phyloP scores from a whole-genome alignment of 35 echinoderm and acorn worm species.

The Apostichopus californicus region DNA sequence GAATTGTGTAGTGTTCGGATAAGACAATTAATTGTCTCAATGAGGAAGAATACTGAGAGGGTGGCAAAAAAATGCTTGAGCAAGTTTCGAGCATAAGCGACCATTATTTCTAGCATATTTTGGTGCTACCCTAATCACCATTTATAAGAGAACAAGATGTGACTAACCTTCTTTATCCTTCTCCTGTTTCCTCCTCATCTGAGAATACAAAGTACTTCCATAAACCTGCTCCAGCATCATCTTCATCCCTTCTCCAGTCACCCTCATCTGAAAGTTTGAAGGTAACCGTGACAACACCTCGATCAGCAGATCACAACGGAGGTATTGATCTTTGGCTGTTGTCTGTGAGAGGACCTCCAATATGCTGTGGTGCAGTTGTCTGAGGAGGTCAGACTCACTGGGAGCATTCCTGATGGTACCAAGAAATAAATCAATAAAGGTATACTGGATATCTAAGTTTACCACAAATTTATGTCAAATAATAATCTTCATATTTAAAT shows the following conservation, averaged over 20 bases:
- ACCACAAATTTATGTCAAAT: too few species aligned
- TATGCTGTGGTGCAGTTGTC: slow-evolving; percentile 53
- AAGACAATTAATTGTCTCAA: too few species aligned
- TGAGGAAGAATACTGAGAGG: too few species aligned
- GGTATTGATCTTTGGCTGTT: slow-evolving; percentile 61
- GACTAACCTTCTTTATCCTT: slow-evolving; percentile 12
- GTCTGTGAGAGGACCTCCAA: slow-evolving; percentile 61
- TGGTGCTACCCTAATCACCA: too few species aligned
- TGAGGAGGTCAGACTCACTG: neutral
- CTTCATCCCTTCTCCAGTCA: neutral
- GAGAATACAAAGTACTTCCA: slow-evolving; percentile 26
- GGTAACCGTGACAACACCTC: slow-evolving; percentile 47
- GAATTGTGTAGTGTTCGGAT: too few species aligned
- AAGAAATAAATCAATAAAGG: neutral
- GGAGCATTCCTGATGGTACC: neutral
- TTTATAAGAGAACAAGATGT: too few species aligned
- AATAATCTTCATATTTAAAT: too few species aligned
- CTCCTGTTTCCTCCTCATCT: neutral
- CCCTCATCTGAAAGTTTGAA: neutral
- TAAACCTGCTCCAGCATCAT: neutral
- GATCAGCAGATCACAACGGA: slow-evolving; percentile 60
- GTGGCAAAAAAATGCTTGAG: too few species aligned
- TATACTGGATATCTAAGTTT: too few species aligned
- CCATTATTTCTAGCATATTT: too few species aligned
- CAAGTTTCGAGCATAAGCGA: too few species aligned